phyloP scores from a whole-genome alignment of 2,888 invertebrate species.

The Papilio demoleus region DNA sequence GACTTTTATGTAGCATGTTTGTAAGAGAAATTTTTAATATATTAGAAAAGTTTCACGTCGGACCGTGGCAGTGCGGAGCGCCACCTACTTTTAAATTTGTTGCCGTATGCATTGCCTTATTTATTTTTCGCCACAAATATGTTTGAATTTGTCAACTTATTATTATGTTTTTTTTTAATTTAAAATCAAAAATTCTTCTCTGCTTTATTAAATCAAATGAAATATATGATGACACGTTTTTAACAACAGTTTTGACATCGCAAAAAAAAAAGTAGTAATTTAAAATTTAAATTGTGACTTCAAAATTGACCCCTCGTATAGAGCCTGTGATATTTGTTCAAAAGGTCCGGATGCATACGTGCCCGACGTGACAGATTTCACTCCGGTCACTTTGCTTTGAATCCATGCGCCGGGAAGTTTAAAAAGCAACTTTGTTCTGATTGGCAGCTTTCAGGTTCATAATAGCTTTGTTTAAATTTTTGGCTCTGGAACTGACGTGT shows the following conservation, averaged over 20 bases:
- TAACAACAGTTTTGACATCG: too few relatives aligned
- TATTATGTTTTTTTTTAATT: neutral
- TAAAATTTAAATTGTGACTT: neutral
- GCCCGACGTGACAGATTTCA: neutral
- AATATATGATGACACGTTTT: too few relatives aligned
- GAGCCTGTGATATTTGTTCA: neutral
- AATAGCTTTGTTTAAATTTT: neutral
- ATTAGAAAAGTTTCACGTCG: slow-evolving; percentile 66
- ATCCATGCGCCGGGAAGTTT: neutral
- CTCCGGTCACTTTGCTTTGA: neutral
- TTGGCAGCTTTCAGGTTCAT: neutral
- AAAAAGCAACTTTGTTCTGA: neutral
- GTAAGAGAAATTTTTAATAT: slow-evolving; percentile 68
- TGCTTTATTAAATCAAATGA: neutral
- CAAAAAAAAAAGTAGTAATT: neutral
- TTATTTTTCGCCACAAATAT: neutral
- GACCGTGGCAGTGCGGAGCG: slow-evolving; percentile 53
- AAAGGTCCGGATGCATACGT: neutral
- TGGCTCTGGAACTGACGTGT: neutral
- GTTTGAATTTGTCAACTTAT: neutral
- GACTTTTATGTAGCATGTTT: slow-evolving; percentile 63
- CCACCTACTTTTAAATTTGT: slow-evolving; percentile 66
- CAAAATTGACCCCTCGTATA: neutral
- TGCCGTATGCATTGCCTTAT: slow-evolving; percentile 48
- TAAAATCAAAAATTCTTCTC: neutral